Base-by-base conservation (phyloP, 2,797 vertebrate genomes). In the Hippocampus kuda region DNA sequence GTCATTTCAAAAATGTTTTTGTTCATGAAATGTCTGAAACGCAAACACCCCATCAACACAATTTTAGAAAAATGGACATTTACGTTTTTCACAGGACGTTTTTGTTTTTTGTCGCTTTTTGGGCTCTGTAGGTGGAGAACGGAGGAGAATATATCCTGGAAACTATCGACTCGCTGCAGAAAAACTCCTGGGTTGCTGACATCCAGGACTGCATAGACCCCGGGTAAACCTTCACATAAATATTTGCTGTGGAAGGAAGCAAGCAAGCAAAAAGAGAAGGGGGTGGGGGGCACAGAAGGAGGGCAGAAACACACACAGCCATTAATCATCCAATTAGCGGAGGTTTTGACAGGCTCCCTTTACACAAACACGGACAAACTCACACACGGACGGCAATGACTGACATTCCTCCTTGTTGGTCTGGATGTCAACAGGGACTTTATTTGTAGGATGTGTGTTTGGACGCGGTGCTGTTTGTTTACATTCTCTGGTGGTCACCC, bases 171-270 rank as follows among this genome's bases (percentile, higher is more conserved):
- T 98, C 96, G 0, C 90, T 99, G 80, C 97, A 99, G 92, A 99
- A 98, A 76, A 97, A 98, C 88, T 99, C 97, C 0, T 99, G 97
- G 97, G 96, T 99, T 75, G 94, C 95, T 0, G 96, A 98, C 72
- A 98, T 99, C 85, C 96, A 98, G 87, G 97, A 98, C 91, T 99
- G 97, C 80, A 96, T 94, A 41, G 95, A 98, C 79, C 95, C 95
- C 0, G 95, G 96, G 97, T 98, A 89, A 89, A 86, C 75, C 75
- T 34, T 70, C 74, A 70, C 69, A 87, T 84, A 88, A 87, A 88
- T 86, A 89, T 87, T 86, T 86, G 84, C 79, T 77, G 72, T 81
- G 79, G 70, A 73, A 75, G 69, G 68, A 68, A 38, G 79, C 74
- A 41, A 79, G 79, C 78, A 75, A 60, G 60, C 48, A 62, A 44